Conservation (phyloP, 2,797 vertebrate species). For the Enteromius mattozi region DNA sequence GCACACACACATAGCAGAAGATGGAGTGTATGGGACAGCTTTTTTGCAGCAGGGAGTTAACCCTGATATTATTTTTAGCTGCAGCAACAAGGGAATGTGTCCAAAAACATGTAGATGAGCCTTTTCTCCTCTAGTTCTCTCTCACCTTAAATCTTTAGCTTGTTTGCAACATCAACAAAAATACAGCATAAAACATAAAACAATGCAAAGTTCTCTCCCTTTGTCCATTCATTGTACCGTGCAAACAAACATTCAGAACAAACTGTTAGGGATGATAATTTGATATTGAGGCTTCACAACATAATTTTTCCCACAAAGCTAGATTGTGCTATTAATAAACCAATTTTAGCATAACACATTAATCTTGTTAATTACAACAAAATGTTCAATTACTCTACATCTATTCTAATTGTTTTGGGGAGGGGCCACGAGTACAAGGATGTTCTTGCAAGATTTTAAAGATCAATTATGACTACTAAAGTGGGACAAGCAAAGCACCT, state of each 20-base stretch:
- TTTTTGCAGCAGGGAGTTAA: slow-evolving; percentile 73
- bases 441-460: slow-evolving; percentile 55
- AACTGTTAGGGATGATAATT: not conserved
- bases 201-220: not conserved
- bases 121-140: slow-evolving; percentile 49
- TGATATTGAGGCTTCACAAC: slow-evolving; percentile 4
- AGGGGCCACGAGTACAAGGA: slow-evolving; percentile 50
- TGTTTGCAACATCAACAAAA: slow-evolving; percentile 43
- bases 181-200: not conserved
- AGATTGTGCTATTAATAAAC: slow-evolving; percentile 48
- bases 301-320: slow-evolving; percentile 20
- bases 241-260: not conserved
- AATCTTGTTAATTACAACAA: slow-evolving; percentile 60
- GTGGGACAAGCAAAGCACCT: slow-evolving; percentile 26
- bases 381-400: slow-evolving; percentile 64
- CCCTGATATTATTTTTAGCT: slow-evolving; percentile 79
- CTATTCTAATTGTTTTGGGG: slow-evolving; percentile 52
- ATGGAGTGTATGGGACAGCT: slow-evolving; percentile 68
- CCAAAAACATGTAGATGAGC: slow-evolving; percentile 66
- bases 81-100: slow-evolving; percentile 68
- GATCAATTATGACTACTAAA: slow-evolving; percentile 58
- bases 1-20: slow-evolving; percentile 51
- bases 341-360: slow-evolving; percentile 52
- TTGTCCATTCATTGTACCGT: not conserved
- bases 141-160: slow-evolving; percentile 47